Conservation (phyloP, 2,888 invertebrate genomes). For the Hirtodrosophila duncani region DNA sequence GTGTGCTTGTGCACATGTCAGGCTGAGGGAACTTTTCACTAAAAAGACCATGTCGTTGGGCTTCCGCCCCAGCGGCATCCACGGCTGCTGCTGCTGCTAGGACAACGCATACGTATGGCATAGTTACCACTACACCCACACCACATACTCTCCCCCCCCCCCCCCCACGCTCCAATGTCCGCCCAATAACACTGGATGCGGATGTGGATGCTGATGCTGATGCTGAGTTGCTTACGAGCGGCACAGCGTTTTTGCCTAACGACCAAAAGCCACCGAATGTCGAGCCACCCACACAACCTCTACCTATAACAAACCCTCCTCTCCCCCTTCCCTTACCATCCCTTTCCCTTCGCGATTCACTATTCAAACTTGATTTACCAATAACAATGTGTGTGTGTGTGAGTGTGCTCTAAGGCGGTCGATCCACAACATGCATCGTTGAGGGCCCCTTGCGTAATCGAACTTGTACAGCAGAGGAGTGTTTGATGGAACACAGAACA, state of each 20-base stretch:
- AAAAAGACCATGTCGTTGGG: constrained; percentile 40
- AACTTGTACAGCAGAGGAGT: too few relatives aligned
- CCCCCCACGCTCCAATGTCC: too few relatives aligned
- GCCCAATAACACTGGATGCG: too few relatives aligned
- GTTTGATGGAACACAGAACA: too few relatives aligned
- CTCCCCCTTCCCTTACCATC: neutral
- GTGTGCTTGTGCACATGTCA: too few relatives aligned
- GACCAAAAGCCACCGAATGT: constrained; percentile 45
- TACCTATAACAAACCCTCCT: too few relatives aligned
- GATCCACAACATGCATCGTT: too few relatives aligned
- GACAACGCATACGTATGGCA: constrained; percentile 25
- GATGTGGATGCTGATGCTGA: too few relatives aligned
- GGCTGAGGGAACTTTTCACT: constrained; percentile 36
- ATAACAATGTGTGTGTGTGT: constrained; percentile 35
- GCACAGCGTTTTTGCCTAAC: constrained; percentile 46
- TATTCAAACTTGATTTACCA: constrained; percentile 27
- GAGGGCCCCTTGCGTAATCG: too few relatives aligned
- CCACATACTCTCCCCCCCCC: too few relatives aligned
- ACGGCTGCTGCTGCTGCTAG: constrained; percentile 7
- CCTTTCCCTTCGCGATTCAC: constrained; percentile 17
- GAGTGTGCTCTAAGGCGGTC: too few relatives aligned
- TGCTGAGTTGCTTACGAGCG: too few relatives aligned
- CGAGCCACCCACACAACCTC: neutral
- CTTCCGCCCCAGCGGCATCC: constrained; percentile 17
- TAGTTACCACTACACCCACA: constrained; percentile 33